Percentiles rank a stretch among this genome's conserved stretches.
These are phyloP conservation scores for Rhinoraja longicauda DNA, from an alignment of 2,797 vertebrate species.

Conservation along the genomic window DNA sequence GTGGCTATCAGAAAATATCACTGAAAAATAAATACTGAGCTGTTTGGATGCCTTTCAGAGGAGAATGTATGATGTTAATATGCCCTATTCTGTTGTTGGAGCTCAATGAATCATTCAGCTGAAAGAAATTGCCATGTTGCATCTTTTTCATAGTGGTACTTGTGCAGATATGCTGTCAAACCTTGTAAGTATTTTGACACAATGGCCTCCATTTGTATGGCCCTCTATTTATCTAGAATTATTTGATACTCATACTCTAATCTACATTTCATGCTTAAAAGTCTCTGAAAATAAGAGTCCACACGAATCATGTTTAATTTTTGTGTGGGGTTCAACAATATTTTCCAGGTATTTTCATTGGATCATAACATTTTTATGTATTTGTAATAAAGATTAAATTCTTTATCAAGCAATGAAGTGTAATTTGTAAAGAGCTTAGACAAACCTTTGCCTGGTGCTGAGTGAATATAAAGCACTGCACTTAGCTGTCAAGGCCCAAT, in stretches of 20 bases:
- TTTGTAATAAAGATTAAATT: neutral
- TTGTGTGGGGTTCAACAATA: neutral
- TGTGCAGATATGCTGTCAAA: neutral
- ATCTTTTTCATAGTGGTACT: slow-evolving; percentile 11
- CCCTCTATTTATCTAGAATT: neutral
- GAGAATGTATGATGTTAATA: slow-evolving; percentile 27
- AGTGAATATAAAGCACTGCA: neutral
- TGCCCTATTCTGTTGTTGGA: slow-evolving; percentile 10
- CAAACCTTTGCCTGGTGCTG: neutral
- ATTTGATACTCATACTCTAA: neutral
- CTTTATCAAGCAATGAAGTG: neutral
- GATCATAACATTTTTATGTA: neutral
- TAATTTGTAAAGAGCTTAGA: neutral
- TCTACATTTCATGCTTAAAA: neutral
- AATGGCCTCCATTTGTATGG: neutral
- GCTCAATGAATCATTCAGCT: slow-evolving; percentile 26
- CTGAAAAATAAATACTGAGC: neutral
- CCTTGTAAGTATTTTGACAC: neutral
- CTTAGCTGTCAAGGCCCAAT: neutral
- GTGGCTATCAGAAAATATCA: neutral
- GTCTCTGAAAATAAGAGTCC: neutral
- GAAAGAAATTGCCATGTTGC: slow-evolving; percentile 11
- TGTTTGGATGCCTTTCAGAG: neutral
- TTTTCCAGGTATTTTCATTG: neutral
- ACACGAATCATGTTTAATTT: neutral